Conservation (phyloP, 2,113 vertebrate genomes). For the Dasyornis broadbenti region DNA sequence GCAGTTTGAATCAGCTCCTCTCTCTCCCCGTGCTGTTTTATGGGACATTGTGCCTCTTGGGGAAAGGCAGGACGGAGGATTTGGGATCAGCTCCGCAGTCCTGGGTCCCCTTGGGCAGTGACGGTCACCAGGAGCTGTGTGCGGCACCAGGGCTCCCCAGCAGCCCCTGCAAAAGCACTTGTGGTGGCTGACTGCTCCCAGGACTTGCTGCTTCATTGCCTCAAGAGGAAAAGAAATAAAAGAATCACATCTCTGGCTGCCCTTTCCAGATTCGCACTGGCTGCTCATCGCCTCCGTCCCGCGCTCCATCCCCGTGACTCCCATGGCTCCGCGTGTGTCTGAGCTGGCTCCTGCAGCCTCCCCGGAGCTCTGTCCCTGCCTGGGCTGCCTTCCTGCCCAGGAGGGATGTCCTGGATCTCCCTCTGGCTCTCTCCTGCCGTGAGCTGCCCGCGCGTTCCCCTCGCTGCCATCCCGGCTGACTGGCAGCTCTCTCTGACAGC, state of each 20-base stretch:
- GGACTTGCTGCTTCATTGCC: neutral
- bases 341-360: neutral
- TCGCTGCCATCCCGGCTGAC: neutral
- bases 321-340: neutral
- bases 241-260: neutral
- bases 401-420: neutral
- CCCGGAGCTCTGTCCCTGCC: neutral
- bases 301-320: neutral
- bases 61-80: neutral
- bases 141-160: neutral
- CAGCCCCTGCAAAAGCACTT: neutral
- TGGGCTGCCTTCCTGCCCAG: neutral
- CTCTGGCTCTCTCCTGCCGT: rapidly evolving
- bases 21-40: neutral
- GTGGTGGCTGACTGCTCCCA: neutral
- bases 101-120: neutral
- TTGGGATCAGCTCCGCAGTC: neutral
- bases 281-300: neutral
- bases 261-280: neutral
- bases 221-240: neutral
- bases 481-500: slow-evolving; percentile 11
- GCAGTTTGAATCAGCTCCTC: neutral
- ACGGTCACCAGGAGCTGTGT: neutral
- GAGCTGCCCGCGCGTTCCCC: neutral
- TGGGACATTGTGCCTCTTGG: neutral